These are phyloP conservation scores for Paragorgia papillata DNA, from an alignment of 92 coral and sea anemone genomes.

Conservation along the genomic window DNA sequence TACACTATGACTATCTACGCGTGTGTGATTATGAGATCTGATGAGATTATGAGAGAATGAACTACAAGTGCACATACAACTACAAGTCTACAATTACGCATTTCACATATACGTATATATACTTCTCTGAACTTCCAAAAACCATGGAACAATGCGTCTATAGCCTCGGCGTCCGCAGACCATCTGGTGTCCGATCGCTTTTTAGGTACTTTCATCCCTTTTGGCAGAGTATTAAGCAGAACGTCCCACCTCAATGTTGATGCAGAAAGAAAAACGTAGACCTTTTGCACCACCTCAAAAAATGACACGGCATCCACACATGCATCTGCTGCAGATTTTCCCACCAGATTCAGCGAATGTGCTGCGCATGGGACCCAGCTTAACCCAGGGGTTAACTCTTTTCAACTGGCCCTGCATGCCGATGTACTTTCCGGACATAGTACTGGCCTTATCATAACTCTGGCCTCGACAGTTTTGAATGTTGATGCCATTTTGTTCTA, in stretches of 20 bases:
- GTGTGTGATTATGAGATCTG: too few species aligned
- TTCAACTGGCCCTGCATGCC: slow-evolving; percentile 21
- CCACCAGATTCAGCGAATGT: slow-evolving; percentile 37
- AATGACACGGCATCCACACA: slow-evolving; percentile 33
- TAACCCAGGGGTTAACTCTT: slow-evolving; percentile 4
- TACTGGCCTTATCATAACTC: too few species aligned
- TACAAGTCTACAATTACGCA: too few species aligned
- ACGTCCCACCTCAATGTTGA: too few species aligned
- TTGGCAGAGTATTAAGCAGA: background rate
- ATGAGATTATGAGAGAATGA: too few species aligned
- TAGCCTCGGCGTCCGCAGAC: background rate
- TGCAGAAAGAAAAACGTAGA: slow-evolving; percentile 14
- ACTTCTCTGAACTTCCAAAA: too few species aligned
- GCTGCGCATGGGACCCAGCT: slow-evolving; percentile 33
- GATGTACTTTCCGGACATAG: slow-evolving; percentile 1
- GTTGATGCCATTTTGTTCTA: slow-evolving; percentile 11
- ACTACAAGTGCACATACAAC: too few species aligned
- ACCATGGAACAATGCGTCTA: background rate
- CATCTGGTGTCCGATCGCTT: too few species aligned
- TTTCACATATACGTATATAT: too few species aligned
- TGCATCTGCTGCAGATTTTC: slow-evolving; percentile 37
- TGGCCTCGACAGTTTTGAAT: slow-evolving; percentile 23
- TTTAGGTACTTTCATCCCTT: too few species aligned
- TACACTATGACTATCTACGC: too few species aligned
- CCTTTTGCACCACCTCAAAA: background rate